Percentiles rank a stretch among this genome's conserved stretches.
Conservation (phyloP, 2,113 vertebrate species). For the Pycnonotus jocosus region DNA sequence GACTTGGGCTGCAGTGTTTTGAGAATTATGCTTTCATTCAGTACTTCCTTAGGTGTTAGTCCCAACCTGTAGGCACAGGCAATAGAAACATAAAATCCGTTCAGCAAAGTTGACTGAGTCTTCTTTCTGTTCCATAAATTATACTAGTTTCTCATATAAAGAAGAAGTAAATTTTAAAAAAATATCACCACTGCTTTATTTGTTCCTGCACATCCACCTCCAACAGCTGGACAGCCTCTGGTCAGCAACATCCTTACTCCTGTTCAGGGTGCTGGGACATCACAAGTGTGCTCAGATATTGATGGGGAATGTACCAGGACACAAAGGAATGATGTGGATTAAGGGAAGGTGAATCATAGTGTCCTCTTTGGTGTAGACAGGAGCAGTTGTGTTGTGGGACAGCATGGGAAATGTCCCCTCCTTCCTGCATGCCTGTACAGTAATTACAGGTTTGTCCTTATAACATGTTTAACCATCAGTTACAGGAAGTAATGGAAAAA, state of each 20-base stretch:
- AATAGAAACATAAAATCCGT: neutral
- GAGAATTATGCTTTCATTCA: neutral
- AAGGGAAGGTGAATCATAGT: neutral
- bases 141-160: neutral
- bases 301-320: neutral
- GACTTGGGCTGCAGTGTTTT: neutral
- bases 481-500: neutral
- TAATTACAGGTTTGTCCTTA: neutral
- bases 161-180: neutral
- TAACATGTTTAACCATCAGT: neutral
- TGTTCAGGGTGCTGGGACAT: neutral
- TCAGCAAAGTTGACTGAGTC: neutral
- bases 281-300: neutral
- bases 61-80: neutral
- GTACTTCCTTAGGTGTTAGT: neutral
- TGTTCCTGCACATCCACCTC: neutral
- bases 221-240: neutral
- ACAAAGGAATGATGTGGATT: neutral
- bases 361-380: neutral
- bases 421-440: neutral
- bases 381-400: neutral
- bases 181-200: neutral
- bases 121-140: neutral
- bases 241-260: neutral
- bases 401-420: neutral